These are phyloP conservation scores for Callorhinus ursinus DNA, from an alignment of 2,113 vertebrate genomes.

Conservation along the genomic window DNA sequence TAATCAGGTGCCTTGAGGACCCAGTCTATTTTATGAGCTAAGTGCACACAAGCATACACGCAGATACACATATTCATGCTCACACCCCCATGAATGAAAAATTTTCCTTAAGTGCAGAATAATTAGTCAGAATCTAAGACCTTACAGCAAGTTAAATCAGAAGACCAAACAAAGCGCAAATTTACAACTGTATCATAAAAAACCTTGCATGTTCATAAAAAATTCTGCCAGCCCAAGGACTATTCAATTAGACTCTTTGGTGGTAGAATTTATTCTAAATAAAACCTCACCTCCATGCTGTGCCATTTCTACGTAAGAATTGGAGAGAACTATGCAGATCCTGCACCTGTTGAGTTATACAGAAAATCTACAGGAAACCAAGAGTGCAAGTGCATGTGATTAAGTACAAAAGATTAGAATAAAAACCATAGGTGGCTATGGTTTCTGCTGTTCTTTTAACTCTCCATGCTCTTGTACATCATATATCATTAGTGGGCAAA, in stretches of 20 bases:
- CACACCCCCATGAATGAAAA: not conserved
- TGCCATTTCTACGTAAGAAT: constrained; percentile 33
- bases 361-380: constrained; percentile 57
- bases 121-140: not conserved
- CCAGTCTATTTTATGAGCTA: not conserved
- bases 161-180: constrained; percentile 18
- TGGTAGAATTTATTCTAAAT: constrained; percentile 59
- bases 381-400: not conserved
- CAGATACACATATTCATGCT: not conserved
- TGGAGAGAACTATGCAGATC: not conserved
- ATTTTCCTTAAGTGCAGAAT: not conserved
- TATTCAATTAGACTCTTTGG: constrained; percentile 56
- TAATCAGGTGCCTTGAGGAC: not conserved
- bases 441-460: constrained; percentile 46
- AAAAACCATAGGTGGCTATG: not conserved
- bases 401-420: constrained; percentile 65
- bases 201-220: not conserved
- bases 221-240: constrained; percentile 14
- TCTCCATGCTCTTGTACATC: constrained; percentile 31
- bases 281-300: constrained; percentile 18
- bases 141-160: not conserved
- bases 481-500: constrained; percentile 40
- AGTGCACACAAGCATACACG: not conserved
- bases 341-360: constrained; percentile 58
- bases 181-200: constrained; percentile 30